Conservation (phyloP, 2,888 invertebrate genomes). For the Clitarchus hookeri region DNA sequence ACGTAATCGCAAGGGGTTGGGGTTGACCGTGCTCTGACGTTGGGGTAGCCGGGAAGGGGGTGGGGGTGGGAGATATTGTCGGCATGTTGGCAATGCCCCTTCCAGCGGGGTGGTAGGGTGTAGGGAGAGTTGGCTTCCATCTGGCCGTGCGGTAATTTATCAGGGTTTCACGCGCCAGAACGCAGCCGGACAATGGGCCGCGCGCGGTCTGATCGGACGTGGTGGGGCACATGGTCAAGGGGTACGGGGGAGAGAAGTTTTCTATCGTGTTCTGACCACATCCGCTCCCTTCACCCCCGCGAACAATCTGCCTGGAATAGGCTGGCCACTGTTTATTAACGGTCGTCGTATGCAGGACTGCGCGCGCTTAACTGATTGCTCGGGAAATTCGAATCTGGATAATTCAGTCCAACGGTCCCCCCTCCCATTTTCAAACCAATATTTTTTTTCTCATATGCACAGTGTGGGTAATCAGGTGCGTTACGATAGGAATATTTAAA, state of each 20-base stretch:
- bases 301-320: background rate
- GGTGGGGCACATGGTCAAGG: background rate
- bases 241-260: background rate
- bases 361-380: background rate
- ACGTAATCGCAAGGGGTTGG: background rate
- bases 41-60: too few species aligned
- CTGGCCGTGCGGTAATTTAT: constrained; percentile 14
- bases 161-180: constrained; percentile 14
- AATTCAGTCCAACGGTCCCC: too few species aligned
- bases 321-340: constrained; percentile 2
- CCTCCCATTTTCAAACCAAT: too few species aligned
- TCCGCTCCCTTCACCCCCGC: background rate
- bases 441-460: too few species aligned
- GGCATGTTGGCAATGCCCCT: background rate
- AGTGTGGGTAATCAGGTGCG: too few species aligned
- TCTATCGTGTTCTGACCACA: constrained; percentile 3
- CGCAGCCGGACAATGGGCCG: background rate
- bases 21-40: background rate
- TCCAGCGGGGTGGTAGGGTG: background rate
- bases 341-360: background rate
- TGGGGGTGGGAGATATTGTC: background rate
- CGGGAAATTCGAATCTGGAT: background rate
- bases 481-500: too few species aligned
- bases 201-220: background rate
- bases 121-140: background rate